A percentile compares a stretch with the other conserved stretches of the same genome.
phyloP scores from a whole-genome alignment of 2,888 invertebrate species.

The Amphipoea oculea region DNA sequence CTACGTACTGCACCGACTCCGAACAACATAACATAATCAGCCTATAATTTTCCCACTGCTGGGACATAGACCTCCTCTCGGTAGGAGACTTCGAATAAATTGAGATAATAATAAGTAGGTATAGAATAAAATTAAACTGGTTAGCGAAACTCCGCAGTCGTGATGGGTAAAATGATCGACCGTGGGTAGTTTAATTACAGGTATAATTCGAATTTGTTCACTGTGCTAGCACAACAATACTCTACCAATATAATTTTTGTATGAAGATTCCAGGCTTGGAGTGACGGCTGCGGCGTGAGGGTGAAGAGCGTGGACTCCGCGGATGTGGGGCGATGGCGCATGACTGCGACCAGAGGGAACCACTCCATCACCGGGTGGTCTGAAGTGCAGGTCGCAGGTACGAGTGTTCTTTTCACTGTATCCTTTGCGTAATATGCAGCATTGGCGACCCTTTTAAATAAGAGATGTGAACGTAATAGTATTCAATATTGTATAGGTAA shows the following conservation, averaged over 20 bases:
- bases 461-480: background rate
- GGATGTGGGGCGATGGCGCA: constrained; percentile 86
- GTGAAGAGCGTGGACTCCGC: constrained; percentile 75
- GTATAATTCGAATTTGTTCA: background rate
- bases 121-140: background rate
- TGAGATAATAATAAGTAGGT: too few relatives aligned
- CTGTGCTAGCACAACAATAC: background rate
- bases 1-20: background rate
- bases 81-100: background rate
- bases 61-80: too few relatives aligned
- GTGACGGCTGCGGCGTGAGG: constrained; percentile 83
- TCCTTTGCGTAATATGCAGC: background rate
- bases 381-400: constrained; percentile 81
- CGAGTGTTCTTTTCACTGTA: constrained; percentile 29
- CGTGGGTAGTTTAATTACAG: background rate
- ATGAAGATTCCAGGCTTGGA: constrained; percentile 79
- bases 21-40: too few relatives aligned
- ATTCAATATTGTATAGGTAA: background rate
- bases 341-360: constrained; percentile 76
- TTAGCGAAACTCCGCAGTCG: background rate
- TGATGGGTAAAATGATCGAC: background rate
- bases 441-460: background rate
- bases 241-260: constrained; percentile 16
- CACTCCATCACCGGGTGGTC: constrained; percentile 82
- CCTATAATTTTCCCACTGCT: too few relatives aligned